Evolutionary conservation across 2,113 vertebrate genomes (phyloP).

Genomic region (Synchiropus splendidus): DNA sequence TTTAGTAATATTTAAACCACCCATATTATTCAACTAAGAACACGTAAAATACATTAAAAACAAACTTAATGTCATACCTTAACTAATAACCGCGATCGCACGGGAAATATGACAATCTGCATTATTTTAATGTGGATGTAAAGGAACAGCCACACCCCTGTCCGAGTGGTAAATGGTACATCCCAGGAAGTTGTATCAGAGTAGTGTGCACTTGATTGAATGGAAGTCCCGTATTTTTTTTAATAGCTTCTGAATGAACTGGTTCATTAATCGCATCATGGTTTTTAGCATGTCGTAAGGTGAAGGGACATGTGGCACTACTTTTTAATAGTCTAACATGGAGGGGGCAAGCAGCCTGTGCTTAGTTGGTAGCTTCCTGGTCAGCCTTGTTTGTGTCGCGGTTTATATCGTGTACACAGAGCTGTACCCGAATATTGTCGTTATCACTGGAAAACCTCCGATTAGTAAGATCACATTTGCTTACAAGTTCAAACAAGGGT

Average conservation of each 20-base stretch:
- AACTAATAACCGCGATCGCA: background rate
- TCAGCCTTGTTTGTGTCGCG: conserved; percentile 65
- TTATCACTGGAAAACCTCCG: conserved; percentile 77
- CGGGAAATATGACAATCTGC: too few species aligned
- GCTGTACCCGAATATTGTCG: conserved; percentile 67
- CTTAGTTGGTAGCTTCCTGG: conserved; percentile 54
- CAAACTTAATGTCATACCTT: too few species aligned
- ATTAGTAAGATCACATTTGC: conserved; percentile 74
- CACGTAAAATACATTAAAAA: too few species aligned
- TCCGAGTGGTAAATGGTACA: conserved; percentile 22
- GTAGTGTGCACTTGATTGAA: background rate
- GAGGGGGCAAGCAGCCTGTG: conserved; percentile 67
- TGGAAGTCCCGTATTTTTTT: background rate
- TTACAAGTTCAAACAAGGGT: conserved; percentile 81
- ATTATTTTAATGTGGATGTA: too few species aligned
- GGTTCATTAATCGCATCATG: too few species aligned
- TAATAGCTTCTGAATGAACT: too few species aligned
- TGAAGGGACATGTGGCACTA: too few species aligned
- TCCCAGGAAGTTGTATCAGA: conserved; percentile 41
- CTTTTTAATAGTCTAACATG: conserved; percentile 61
- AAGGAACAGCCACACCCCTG: background rate
- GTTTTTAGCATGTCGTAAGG: too few species aligned
- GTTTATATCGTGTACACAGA: conserved; percentile 76
- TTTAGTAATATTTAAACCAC: too few species aligned
- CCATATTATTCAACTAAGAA: too few species aligned